Percentiles rank a stretch among this genome's conserved stretches.
These are phyloP conservation scores for Erynnis tages DNA, from an alignment of 2,888 invertebrate genomes.

Conservation along the genomic window DNA sequence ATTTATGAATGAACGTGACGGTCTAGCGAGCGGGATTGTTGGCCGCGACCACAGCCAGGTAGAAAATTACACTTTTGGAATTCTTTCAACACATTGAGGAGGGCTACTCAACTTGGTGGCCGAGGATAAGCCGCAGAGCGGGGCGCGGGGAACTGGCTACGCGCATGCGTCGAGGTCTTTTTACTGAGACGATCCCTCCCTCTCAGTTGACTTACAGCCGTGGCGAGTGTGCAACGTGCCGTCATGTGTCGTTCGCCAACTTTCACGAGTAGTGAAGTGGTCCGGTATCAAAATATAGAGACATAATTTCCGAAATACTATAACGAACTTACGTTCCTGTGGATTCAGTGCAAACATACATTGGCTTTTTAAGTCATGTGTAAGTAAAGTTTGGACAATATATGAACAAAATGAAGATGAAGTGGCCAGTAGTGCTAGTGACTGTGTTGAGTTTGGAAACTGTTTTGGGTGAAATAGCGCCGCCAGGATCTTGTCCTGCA, in stretches of 20 bases:
- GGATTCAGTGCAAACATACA: slow-evolving; percentile 44
- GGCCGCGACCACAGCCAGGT: slow-evolving; percentile 73
- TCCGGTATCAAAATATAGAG: slow-evolving; percentile 66
- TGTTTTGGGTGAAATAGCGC: slow-evolving; percentile 67
- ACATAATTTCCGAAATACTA: slow-evolving; percentile 34
- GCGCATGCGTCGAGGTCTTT: slow-evolving; percentile 75
- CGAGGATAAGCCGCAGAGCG: slow-evolving; percentile 78
- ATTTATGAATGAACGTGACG: slow-evolving; percentile 81
- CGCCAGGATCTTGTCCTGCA: slow-evolving; percentile 85
- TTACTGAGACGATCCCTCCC: slow-evolving; percentile 70
- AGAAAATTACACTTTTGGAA: slow-evolving; percentile 78
- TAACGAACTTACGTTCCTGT: slow-evolving; percentile 22
- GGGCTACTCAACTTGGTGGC: slow-evolving; percentile 68
- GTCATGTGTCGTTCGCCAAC: slow-evolving; percentile 83
- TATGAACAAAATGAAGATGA: slow-evolving; percentile 67
- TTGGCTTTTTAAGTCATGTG: slow-evolving; percentile 46
- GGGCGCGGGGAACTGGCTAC: slow-evolving; percentile 68
- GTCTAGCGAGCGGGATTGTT: slow-evolving; percentile 63
- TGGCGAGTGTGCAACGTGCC: slow-evolving; percentile 74
- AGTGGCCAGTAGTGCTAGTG: slow-evolving; percentile 72
- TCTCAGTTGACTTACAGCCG: slow-evolving; percentile 73
- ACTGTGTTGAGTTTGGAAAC: slow-evolving; percentile 71
- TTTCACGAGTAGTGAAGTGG: slow-evolving; percentile 81
- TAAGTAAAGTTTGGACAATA: slow-evolving; percentile 52
- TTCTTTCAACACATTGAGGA: slow-evolving; percentile 76